Percentiles rank a stretch among this genome's conserved stretches.
phyloP scores from a whole-genome alignment of 2,797 vertebrate genomes.

The Melanotaenia maccullochi region DNA sequence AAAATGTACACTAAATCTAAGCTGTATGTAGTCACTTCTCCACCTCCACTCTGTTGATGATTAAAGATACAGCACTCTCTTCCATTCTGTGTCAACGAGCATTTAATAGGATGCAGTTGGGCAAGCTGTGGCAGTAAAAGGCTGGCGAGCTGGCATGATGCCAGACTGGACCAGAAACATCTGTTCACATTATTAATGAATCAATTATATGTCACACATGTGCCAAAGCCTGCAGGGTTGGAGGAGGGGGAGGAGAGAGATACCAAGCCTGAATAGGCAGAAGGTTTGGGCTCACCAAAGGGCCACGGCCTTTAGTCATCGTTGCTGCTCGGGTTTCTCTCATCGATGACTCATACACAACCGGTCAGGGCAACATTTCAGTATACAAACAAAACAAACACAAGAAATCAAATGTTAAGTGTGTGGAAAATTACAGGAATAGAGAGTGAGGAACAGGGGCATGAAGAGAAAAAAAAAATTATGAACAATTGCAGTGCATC shows the following conservation, averaged over 20 bases:
- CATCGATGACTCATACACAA: constrained; percentile 55
- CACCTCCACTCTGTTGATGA: constrained; percentile 30
- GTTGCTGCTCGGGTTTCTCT: constrained; percentile 39
- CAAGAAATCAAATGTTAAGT: constrained; percentile 17
- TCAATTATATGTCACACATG: constrained; percentile 82
- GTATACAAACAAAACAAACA: constrained; percentile 13
- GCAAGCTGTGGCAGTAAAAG: constrained; percentile 50
- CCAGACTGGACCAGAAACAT: constrained; percentile 78
- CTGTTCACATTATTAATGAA: constrained; percentile 85
- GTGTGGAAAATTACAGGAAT: not conserved
- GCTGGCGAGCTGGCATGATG: constrained; percentile 55
- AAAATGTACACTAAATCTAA: constrained; percentile 30
- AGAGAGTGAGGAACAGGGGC: not conserved
- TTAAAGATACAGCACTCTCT: constrained; percentile 47
- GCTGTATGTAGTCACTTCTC: constrained; percentile 12
- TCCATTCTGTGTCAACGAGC: constrained; percentile 63
- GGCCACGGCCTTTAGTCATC: constrained; percentile 49
- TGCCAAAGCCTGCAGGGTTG: constrained; percentile 69
- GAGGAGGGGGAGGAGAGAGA: constrained; percentile 23
- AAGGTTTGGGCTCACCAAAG: constrained; percentile 44
- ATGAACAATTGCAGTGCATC: not conserved
- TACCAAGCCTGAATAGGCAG: constrained; percentile 36
- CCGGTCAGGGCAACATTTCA: constrained; percentile 40
- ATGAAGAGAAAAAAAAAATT: not conserved
- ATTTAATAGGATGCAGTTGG: constrained; percentile 58